Evolutionary conservation across 1,140 invertebrate species (phyloP).

Genomic region (Orius insidiosus): DNA sequence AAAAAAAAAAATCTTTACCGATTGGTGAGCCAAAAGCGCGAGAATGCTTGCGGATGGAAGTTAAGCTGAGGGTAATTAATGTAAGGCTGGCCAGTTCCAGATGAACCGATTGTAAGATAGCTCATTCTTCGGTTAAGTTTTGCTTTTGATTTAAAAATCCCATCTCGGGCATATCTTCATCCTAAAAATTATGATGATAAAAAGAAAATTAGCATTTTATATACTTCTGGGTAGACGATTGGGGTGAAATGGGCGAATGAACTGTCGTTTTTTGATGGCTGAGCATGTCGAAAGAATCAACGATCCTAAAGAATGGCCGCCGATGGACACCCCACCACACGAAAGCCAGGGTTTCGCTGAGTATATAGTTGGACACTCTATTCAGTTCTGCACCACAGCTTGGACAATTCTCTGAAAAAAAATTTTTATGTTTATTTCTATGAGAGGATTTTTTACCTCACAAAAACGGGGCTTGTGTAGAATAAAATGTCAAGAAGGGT

Average conservation of each 20-base stretch:
- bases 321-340: constrained; percentile 68
- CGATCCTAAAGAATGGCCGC: constrained; percentile 85
- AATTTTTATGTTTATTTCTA: constrained; percentile 15
- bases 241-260: not conserved
- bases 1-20: constrained; percentile 31
- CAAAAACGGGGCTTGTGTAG: constrained; percentile 88
- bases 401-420: constrained; percentile 49
- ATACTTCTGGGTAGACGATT: not conserved
- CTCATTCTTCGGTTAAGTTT: constrained; percentile 34
- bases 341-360: constrained; percentile 63
- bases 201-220: not conserved
- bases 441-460: too few species aligned
- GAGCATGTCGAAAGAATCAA: constrained; percentile 86
- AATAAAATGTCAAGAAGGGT: constrained; percentile 87
- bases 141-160: constrained; percentile 15
- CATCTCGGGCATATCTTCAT: constrained; percentile 4
- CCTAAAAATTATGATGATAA: not conserved
- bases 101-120: constrained; percentile 43
- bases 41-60: constrained; percentile 71
- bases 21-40: constrained; percentile 93
- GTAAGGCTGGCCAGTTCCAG: constrained; percentile 67
- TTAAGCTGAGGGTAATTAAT: constrained; percentile 60
- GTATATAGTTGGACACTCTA: constrained; percentile 60
- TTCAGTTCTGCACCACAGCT: constrained; percentile 74
- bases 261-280: constrained; percentile 52